These are phyloP conservation scores for Parascotia fuliginaria DNA, from an alignment of 2,888 invertebrate genomes.

Conservation along the genomic window DNA sequence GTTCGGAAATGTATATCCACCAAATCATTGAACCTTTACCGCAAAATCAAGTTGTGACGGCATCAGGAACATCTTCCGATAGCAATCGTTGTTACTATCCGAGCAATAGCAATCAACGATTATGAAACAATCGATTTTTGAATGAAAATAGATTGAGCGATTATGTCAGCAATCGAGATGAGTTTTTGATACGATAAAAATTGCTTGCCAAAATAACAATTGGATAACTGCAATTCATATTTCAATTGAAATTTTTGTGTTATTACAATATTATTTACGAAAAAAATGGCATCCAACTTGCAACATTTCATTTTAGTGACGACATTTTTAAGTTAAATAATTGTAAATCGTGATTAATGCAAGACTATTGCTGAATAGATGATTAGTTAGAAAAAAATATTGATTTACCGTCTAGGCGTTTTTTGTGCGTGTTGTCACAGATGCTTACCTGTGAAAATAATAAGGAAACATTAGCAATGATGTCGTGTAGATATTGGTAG, in stretches of 20 bases:
- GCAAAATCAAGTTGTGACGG: conserved; percentile 17
- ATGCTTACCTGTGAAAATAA: conserved; percentile 44
- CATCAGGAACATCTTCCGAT: conserved; percentile 41
- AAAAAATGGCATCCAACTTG: conserved; percentile 12
- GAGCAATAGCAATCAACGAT: conserved; percentile 48
- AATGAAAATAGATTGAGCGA: conserved; percentile 46
- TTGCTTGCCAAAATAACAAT: conserved; percentile 28
- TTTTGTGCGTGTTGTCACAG: conserved; percentile 4
- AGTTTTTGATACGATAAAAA: conserved; percentile 47
- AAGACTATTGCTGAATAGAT: conserved; percentile 19
- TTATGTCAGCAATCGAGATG: conserved; percentile 54
- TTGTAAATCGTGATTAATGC: conserved; percentile 35
- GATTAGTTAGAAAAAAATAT: conserved; percentile 13
- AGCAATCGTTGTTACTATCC: conserved; percentile 37
- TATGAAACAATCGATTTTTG: conserved; percentile 56
- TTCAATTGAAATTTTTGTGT: conserved; percentile 1
- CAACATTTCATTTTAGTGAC: conserved; percentile 14
- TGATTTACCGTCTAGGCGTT: conserved; percentile 17
- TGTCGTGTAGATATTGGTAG: no score
- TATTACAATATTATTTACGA: conserved; percentile 6
- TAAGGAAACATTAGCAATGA: conserved; percentile 22
- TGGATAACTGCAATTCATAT: conserved; percentile 21
- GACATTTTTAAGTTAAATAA: conserved; percentile 41
- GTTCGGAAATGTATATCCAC: background rate
- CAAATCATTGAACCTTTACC: background rate